Evolutionary conservation across 1,140 invertebrate species (phyloP).

Genomic region (Temnothorax curvispinosus): DNA sequence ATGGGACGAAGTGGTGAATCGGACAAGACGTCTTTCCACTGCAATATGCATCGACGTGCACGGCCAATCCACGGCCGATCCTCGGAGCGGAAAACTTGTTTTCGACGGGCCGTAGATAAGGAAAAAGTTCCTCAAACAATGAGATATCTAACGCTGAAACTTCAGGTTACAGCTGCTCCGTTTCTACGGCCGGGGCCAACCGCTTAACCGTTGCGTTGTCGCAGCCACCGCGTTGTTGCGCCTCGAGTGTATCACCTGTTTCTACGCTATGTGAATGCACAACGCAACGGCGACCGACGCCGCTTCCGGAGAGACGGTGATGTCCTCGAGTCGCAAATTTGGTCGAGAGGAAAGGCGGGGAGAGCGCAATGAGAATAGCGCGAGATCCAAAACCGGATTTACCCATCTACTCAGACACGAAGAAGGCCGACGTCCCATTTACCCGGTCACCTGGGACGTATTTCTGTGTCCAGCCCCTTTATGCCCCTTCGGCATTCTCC

Average conservation of each 20-base stretch:
- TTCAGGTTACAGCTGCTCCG: constrained; percentile 67
- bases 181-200: neutral
- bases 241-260: constrained; percentile 42
- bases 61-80: neutral
- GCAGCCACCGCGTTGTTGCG: neutral
- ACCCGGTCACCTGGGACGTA: constrained; percentile 43
- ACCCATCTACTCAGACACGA: constrained; percentile 2
- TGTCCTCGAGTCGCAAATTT: neutral
- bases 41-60: constrained; percentile 10
- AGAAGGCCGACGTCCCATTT: constrained; percentile 6
- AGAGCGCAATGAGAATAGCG: neutral
- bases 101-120: constrained; percentile 64
- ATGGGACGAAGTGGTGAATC: neutral
- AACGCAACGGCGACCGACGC: neutral
- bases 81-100: constrained; percentile 61
- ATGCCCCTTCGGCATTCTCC: constrained; percentile 10
- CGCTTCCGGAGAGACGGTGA: neutral
- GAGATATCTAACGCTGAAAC: constrained; percentile 65
- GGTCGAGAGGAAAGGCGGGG: neutral
- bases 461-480: constrained; percentile 50
- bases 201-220: constrained; percentile 49
- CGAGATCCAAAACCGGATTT: constrained; percentile 17
- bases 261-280: neutral
- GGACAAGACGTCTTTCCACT: neutral
- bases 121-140: constrained; percentile 53